Conservation (phyloP, 2,797 vertebrate species). For the Propithecus deckenii region DNA sequence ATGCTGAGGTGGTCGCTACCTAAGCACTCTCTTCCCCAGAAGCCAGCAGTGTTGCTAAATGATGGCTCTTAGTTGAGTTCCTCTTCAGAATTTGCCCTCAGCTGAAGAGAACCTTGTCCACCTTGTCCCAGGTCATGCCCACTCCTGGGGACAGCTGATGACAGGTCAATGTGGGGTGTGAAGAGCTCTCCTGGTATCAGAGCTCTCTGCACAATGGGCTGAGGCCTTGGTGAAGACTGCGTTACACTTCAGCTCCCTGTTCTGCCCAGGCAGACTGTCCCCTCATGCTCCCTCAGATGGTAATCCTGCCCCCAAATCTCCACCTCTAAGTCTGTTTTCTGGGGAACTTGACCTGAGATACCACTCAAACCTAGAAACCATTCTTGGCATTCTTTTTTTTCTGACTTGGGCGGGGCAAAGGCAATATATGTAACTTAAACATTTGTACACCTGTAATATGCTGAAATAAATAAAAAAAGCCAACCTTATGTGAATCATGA, state of each 20-base stretch:
- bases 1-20: no score
- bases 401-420: no score
- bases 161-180: neutral
- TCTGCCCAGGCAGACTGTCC: neutral
- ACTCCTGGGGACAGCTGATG: neutral
- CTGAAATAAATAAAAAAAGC: no score
- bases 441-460: no score
- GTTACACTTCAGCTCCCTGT: fast-evolving
- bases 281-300: fast-evolving
- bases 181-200: neutral
- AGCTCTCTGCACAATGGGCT: neutral
- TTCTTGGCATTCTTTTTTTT: neutral
- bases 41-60: fast-evolving
- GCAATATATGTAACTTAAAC: no score
- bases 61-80: neutral
- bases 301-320: no score
- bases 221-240: neutral
- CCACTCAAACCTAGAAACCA: neutral
- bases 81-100: neutral
- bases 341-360: neutral
- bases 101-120: neutral
- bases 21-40: neutral
- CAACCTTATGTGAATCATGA: neutral
- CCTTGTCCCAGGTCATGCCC: neutral
- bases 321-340: neutral